Evolutionary conservation across 2,888 invertebrate genomes (phyloP).

Genomic region (Acronicta leporina): DNA sequence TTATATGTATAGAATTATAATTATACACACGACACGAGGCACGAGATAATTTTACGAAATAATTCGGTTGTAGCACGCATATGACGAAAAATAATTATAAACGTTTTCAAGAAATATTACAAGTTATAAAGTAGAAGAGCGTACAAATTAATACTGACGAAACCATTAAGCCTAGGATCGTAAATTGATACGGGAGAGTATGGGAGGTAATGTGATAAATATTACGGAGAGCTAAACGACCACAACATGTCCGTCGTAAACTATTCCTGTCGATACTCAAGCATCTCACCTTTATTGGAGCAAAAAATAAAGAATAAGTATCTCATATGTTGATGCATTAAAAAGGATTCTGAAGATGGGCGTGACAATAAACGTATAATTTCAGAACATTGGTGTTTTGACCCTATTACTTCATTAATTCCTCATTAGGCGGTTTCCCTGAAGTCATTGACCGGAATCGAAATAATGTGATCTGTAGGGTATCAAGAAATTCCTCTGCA

Average conservation of each 20-base stretch:
- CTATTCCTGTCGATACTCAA: conserved; percentile 23
- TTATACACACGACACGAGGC: no score
- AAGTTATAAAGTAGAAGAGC: conserved; percentile 15
- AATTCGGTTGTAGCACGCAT: no score
- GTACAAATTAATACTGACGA: conserved; percentile 34
- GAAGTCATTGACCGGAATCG: neutral
- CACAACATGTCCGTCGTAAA: conserved; percentile 38
- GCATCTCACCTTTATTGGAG: conserved; percentile 26
- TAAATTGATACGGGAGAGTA: conserved; percentile 14
- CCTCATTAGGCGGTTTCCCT: no score
- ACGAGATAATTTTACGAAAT: no score
- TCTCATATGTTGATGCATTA: conserved; percentile 10
- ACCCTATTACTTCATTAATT: conserved; percentile 15
- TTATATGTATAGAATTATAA: no score
- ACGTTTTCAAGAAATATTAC: neutral
- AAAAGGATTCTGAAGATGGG: conserved; percentile 1
- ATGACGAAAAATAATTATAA: neutral
- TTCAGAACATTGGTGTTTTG: conserved; percentile 14
- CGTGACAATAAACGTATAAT: neutral
- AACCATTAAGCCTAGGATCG: conserved; percentile 20
- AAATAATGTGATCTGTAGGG: neutral
- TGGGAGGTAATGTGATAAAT: conserved; percentile 35
- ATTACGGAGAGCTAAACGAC: conserved; percentile 13
- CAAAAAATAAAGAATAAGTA: conserved; percentile 6
- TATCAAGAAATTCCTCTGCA: neutral